These are phyloP conservation scores for Ophonus ardosiacus DNA, from an alignment of 2,888 invertebrate species.

Conservation along the genomic window DNA sequence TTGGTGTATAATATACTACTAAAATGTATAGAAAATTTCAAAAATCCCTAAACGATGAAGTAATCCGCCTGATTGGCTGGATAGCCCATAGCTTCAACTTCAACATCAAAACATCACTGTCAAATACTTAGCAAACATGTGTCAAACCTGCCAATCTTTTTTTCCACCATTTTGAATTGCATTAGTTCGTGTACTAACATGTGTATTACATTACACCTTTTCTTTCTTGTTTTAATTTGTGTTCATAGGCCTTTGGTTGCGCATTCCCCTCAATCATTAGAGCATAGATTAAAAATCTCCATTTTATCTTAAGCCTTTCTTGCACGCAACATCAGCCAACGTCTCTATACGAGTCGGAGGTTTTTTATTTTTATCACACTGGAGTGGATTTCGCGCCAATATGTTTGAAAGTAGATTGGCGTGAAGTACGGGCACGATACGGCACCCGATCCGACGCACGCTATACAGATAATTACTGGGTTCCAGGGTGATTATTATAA, in stretches of 20 bases:
- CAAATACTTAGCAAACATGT: too few species aligned
- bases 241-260: background rate
- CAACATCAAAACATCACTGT: too few species aligned
- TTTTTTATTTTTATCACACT: slow-evolving; percentile 43
- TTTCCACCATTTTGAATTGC: too few species aligned
- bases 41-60: too few species aligned
- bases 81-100: too few species aligned
- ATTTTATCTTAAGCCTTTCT: slow-evolving; percentile 35
- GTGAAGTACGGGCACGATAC: slow-evolving; percentile 4
- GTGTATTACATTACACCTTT: background rate
- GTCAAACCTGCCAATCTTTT: too few species aligned
- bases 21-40: too few species aligned
- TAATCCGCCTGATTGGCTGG: too few species aligned
- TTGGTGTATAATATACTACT: too few species aligned
- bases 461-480: slow-evolving; percentile 13
- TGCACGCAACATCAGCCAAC: slow-evolving; percentile 38
- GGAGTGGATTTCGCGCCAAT: slow-evolving; percentile 42
- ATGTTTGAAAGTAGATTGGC: slow-evolving; percentile 51
- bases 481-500: slow-evolving; percentile 20
- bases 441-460: slow-evolving; percentile 3
- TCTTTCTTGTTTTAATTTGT: background rate
- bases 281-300: slow-evolving; percentile 36
- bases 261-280: slow-evolving; percentile 14
- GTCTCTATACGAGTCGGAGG: slow-evolving; percentile 17
- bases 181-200: too few species aligned